Conservation (phyloP, 2,113 vertebrate species). For the Scortum barcoo region DNA sequence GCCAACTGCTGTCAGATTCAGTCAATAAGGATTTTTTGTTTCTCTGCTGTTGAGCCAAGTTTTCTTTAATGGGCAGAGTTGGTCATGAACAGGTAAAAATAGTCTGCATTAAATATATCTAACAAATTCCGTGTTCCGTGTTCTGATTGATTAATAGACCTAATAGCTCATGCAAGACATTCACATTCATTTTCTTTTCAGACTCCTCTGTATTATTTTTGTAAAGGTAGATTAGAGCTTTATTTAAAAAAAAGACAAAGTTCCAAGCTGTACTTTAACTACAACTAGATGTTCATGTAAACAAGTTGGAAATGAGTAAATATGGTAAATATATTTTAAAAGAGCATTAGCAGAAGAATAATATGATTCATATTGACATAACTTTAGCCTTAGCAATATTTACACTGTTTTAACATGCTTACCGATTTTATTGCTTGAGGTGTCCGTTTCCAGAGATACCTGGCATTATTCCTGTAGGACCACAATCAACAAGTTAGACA, state of each 20-base stretch:
- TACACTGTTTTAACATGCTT: conserved; percentile 69
- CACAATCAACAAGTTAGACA: conserved; percentile 6
- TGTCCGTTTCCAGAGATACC: conserved; percentile 98
- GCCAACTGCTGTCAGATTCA: not conserved
- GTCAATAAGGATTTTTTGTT: not conserved
- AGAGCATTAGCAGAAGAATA: not conserved
- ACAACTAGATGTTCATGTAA: not conserved
- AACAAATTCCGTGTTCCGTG: not conserved
- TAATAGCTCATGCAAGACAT: not conserved
- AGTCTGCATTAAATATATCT: too few relatives aligned
- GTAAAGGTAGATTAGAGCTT: not conserved
- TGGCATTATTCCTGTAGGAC: conserved; percentile 92
- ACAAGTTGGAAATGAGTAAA: not conserved
- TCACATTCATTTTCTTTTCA: not conserved
- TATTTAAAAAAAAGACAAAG: not conserved
- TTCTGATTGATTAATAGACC: not conserved
- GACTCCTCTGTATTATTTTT: not conserved
- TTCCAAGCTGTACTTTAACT: not conserved
- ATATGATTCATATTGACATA: not conserved
- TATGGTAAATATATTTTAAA: not conserved
- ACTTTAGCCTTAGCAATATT: not conserved
- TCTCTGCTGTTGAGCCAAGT: not conserved
- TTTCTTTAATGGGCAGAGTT: not conserved
- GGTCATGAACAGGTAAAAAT: not conserved
- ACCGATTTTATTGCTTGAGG: conserved; percentile 94